Base-by-base conservation (phyloP, 2,113 vertebrate genomes). In the Callochromis pleurospilus region DNA sequence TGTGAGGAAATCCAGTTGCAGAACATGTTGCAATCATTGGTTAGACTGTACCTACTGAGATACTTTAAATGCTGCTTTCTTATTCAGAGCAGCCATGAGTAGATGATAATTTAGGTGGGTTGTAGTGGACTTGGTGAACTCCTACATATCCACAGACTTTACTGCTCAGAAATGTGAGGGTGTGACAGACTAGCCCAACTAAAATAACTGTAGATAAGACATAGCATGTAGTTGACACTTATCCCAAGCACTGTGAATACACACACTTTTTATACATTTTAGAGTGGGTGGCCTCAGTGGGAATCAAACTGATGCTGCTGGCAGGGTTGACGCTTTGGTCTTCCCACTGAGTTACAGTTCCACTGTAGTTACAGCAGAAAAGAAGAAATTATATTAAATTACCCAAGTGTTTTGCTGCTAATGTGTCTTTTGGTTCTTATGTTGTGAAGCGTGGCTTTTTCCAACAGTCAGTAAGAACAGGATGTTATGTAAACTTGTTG, bases 221-320 rank as follows among this genome's bases (percentile, higher is more conserved):
- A 31, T 49, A 58, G 58, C 42, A 53, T 87, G 77, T 31, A 53
- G 38, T 45, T 65, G 53, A 88, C 79, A 77, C 60, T 77, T n/a
- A 55, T 79, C 49, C 56, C 21, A 33, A 84, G 47, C 14, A 21
- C 14, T 79, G 53, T 68, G 7, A 85, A 62, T 88, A 24, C 62
- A 83, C 70, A 62, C 75, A 54, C 45, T 68, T 89, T 65, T 80
- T 62, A 86, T 85, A 90, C 80, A 86, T 90, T 80, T 88, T 21
- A 65, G 82, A 81, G 86, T 90, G 38, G 86, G 68, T 83, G 79
- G 73, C 79, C 51, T 86, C 65, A 70, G 83, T 85, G 60, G 51
- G 79, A 87, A 85, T 86, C 81, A 81, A 38, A 82, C 55, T 38
- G 29, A 38, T 73, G 38, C 54, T 86, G 58, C 55, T 83, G 85